phyloP scores from a whole-genome alignment of 1,140 invertebrate species.

The Tribolium madens region DNA sequence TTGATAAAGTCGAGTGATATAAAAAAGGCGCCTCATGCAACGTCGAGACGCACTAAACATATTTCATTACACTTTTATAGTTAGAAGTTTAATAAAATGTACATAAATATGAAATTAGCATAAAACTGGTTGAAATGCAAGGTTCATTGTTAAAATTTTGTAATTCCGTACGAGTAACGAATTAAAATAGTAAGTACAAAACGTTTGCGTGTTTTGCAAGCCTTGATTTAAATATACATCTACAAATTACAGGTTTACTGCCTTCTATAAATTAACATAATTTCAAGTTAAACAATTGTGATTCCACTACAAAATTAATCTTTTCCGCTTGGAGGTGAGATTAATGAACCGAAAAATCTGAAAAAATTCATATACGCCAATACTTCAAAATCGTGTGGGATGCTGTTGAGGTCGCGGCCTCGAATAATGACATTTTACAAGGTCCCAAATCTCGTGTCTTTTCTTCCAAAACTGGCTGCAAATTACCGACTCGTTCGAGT shows the following conservation, averaged over 20 bases:
- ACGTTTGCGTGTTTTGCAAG: not conserved
- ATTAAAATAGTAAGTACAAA: not conserved
- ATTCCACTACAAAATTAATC: not conserved
- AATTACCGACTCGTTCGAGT: slow-evolving; percentile 6
- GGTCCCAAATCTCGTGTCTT: slow-evolving; percentile 28
- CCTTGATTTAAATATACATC: not conserved
- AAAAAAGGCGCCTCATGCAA: slow-evolving; percentile 31
- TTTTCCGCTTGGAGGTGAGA: not conserved
- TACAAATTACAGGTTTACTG: too few species aligned
- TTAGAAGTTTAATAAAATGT: not conserved
- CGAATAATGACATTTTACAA: slow-evolving; percentile 44
- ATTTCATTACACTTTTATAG: slow-evolving; percentile 10
- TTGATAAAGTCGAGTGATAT: not conserved
- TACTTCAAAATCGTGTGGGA: slow-evolving; percentile 22
- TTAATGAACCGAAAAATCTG: not conserved
- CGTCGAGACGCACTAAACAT: slow-evolving; percentile 3
- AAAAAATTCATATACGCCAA: not conserved
- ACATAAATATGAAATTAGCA: not conserved
- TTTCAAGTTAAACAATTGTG: not conserved
- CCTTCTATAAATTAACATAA: not conserved
- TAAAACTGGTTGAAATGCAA: not conserved
- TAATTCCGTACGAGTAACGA: not conserved
- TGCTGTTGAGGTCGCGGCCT: slow-evolving; percentile 29
- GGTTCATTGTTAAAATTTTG: not conserved
- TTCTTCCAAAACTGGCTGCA: slow-evolving; percentile 18